Evolutionary conservation across 2,888 invertebrate genomes (phyloP), one percentile per base, ranked within the genome.

Genomic region (Auanema freiburgensis): DNA sequence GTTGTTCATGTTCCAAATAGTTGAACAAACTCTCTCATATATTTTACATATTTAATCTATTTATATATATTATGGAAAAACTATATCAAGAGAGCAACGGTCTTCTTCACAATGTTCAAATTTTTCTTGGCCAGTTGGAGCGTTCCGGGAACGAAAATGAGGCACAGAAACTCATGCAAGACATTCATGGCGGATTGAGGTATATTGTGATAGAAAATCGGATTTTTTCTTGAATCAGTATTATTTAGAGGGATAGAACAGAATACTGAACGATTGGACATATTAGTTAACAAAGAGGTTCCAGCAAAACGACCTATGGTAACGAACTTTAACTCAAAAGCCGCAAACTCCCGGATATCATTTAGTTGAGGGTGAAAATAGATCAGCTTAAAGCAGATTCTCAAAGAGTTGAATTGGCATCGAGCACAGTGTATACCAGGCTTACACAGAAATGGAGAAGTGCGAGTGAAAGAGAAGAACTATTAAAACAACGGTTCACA

Each of bases 401-500:
- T 42, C 72, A 77, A 43, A 54, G 66, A 10, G 63, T 77, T 14
- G 65, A 77, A 52, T 51, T 71, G 18, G 72, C 79, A 0, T 67
- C 77, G 33, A 65, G 69, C 14, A 64, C 70, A 25, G 67, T 81
- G 33, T 79, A 80, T 44, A 65, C 61, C n/a, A 63, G 72, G 40
- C 66, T 81, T 54, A 79, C 79, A n/a, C 69, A 68, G 40, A 78
- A 70, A 63, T 81, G 81, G 81, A 74, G 78, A 56, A 70, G 74
- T 4, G 77, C 72, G 0, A 74, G 67, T 23, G 81, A 81, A 40
- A 51, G 81, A 41, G 79, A 81, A 43, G 81, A 81, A 56, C 66
- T 81, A 5, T 58, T 81, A 46, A 78, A 63, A 14, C 77, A 78
- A 52, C 62, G 78, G 77, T 76, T 54, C 6, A 57, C 8, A 44